Evolutionary conservation across 1,140 invertebrate species (phyloP), one percentile per base, ranked within the genome.

Genomic region (Papilio xuthus): DNA sequence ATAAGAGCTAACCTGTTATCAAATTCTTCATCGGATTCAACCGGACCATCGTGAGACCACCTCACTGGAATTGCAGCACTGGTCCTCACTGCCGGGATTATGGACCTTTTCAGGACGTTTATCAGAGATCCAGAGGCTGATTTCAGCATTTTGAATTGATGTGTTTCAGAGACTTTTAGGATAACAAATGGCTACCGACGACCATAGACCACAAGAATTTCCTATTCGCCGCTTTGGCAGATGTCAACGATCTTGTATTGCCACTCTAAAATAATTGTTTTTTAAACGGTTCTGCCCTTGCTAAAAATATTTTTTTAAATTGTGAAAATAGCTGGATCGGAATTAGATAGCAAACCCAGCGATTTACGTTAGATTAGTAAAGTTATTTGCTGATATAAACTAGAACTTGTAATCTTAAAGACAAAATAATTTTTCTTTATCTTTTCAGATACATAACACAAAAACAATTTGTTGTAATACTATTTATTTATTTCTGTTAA

Each of bases 121-220:
- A 86, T 85, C 75, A 93, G 84, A 78, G 85, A 84, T 82, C 92
- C 87, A 72, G 91, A 86, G 83, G 86, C 90, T 79, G 92, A 92
- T 88, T 89, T 89, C 89, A 93, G 84, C 92, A 93, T 93, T 91
- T 92, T 92, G 85, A 84, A 81, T 76, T 78, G 76, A 87, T 72
- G 79, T 86, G 86, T 88, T 81, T 84, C 83, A 77, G 79, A 79
- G 83, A 86, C 86, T 92, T 88, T 86, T 77, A 89, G 86, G 86
- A 89, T 89, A 90, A 93, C 90, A 92, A 92, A 93, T 93, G 91
- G 91, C 92, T 88, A 85, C 86, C 82, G 85, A 84, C 85, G 81
- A 88, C 83, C 87, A 90, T 86, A 90, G 87, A 92, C 82, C 79
- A 86, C 50, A 75, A 80, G 80, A 71, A 77, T 78, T 80, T 81